A percentile compares a stretch with the other conserved stretches of the same genome.
phyloP scores from a whole-genome alignment of 2,113 vertebrate species.

The Gymnogyps californianus region DNA sequence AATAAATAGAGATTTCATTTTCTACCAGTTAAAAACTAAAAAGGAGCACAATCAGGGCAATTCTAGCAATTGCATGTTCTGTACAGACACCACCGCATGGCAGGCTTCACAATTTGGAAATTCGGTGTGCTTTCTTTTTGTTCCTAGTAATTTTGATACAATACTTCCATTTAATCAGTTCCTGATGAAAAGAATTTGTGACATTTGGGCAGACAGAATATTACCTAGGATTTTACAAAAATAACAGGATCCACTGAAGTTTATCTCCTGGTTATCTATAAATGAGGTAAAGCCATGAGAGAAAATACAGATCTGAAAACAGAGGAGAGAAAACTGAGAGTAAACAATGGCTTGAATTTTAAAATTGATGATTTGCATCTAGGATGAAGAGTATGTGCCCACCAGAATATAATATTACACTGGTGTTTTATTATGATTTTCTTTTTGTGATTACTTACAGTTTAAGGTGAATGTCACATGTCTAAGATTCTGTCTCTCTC shows the following conservation, averaged over 20 bases:
- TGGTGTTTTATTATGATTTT: neutral
- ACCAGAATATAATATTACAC: neutral
- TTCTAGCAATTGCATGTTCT: neutral
- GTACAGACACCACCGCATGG: fast-evolving
- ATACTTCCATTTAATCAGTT: neutral
- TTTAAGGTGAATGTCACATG: neutral
- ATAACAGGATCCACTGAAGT: neutral
- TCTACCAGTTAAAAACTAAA: neutral
- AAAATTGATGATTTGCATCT: neutral
- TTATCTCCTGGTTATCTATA: neutral
- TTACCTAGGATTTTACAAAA: neutral
- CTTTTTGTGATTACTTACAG: neutral
- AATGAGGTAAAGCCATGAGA: neutral
- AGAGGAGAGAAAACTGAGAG: neutral
- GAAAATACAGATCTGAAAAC: neutral
- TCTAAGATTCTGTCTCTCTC: neutral
- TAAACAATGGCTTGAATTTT: neutral
- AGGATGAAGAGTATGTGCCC: fast-evolving
- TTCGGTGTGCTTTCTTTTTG: neutral
- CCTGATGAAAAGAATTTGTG: neutral
- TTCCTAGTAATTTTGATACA: neutral
- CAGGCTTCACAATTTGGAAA: neutral
- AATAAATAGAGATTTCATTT: neutral
- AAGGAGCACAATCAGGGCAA: neutral
- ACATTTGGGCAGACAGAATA: neutral